A percentile compares a stretch with the other conserved stretches of the same genome.
Evolutionary conservation across 2,888 invertebrate species (phyloP).

Genomic region (Carabus problematicus): DNA sequence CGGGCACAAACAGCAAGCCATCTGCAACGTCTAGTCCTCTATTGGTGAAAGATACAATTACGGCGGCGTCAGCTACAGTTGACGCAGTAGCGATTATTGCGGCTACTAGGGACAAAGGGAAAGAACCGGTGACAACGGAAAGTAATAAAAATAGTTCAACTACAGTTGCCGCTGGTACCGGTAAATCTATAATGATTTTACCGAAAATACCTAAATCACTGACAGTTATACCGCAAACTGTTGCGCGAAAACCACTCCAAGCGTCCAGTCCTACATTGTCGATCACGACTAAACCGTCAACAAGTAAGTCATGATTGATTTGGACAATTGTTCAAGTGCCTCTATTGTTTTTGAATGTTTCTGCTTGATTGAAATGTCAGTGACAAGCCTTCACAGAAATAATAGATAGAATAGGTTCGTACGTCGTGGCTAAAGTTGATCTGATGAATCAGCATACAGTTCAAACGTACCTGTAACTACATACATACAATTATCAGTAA

Average conservation of each 20-base stretch:
- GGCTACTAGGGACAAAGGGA: conserved; percentile 19
- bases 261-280: conserved; percentile 54
- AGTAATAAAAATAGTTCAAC: conserved; percentile 44
- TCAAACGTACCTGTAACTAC: too few relatives aligned
- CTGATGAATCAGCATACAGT: too few relatives aligned
- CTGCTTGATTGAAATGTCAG: too few relatives aligned
- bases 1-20: not conserved
- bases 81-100: conserved; percentile 28
- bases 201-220: conserved; percentile 83
- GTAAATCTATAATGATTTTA: conserved; percentile 62
- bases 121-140: conserved; percentile 27
- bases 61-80: conserved; percentile 17
- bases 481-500: too few relatives aligned
- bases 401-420: too few relatives aligned
- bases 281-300: conserved; percentile 51
- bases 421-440: too few relatives aligned
- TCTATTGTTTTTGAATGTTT: conserved; percentile 36
- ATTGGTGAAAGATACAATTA: conserved; percentile 18
- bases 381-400: too few relatives aligned
- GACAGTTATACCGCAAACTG: conserved; percentile 78
- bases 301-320: conserved; percentile 54
- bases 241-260: conserved; percentile 54
- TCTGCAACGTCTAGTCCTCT: conserved; percentile 23
- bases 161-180: conserved; percentile 43
- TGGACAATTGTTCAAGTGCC: conserved; percentile 53